Evolutionary conservation across 2,888 invertebrate species (phyloP), one percentile per base, ranked within the genome.

Genomic region (Capitulum mitella): DNA sequence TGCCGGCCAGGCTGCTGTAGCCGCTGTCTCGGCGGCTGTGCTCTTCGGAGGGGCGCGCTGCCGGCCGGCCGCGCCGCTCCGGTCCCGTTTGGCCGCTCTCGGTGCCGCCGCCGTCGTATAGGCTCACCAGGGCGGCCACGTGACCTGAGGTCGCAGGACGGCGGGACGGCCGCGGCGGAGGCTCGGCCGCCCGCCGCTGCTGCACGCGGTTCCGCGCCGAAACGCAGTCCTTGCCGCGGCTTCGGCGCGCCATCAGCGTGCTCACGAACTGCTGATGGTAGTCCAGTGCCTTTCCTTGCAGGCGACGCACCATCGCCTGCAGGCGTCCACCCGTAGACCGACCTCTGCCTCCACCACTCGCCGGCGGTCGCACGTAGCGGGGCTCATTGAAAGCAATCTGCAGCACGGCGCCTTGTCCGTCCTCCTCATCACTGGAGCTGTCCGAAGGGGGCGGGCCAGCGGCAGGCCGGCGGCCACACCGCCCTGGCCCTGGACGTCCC

Each of bases 1-100:
- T 70, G 40, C 70, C 40, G 40, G 70, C 37, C 37, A 37, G 37
- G 26, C 70, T 70, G 70, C 40, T 40, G 40, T 70, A 70, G 70
- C 70, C 70, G 26, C 70, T 70, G 70, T 70, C 70, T 6, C 12
- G 37, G 3, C 70, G 37, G 10, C 26, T 10, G 19, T 10, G 70
- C 19, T 70, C 70, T 3, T 70, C 70, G n/a, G n/a, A n/a, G n/a
- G n/a, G n/a, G n/a, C n/a, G n/a, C n/a, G n/a, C n/a, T 0, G 58
- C 58, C n/a, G 29, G 22, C 29, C n/a, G n/a, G 12, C 58, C 29
- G 6, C 58, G 29, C 58, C 29, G 58, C 58, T 58, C 58, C n/a
- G n/a, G 1, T 8, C 58, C 29, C n/a, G n/a, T 10, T n/a, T n/a
- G n/a, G n/a, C n/a, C n/a, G n/a, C n/a, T n/a, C n/a, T n/a, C n/a